These are phyloP conservation scores for Silurus aristotelis DNA, from an alignment of 2,797 vertebrate species.

Conservation along the genomic window DNA sequence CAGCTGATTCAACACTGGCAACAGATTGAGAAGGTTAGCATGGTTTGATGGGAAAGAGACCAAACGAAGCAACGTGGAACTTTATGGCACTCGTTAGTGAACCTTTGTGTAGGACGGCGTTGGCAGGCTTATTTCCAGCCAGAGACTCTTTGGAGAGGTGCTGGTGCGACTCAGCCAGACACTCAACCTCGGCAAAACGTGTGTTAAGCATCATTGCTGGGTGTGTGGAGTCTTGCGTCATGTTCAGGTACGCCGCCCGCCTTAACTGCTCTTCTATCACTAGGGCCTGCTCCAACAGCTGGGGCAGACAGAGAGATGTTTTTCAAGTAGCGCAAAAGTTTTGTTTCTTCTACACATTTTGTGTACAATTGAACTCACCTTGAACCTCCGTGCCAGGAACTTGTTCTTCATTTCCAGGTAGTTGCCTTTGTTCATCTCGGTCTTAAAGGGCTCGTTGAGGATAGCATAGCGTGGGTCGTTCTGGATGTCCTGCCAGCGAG, in stretches of 20 bases:
- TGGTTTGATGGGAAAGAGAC: not conserved
- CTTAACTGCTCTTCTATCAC: conserved; percentile 97
- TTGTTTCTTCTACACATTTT: no score
- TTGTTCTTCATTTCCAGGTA: conserved; percentile 99
- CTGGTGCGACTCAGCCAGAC: conserved; percentile 97
- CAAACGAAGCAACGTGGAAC: not conserved
- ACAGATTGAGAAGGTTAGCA: not conserved
- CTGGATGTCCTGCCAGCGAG: conserved; percentile 98
- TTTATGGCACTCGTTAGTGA: not conserved
- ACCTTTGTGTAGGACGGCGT: conserved; percentile 98
- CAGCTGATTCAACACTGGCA: conserved; percentile 94
- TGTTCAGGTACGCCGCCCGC: conserved; percentile 94
- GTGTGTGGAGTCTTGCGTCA: conserved; percentile 94
- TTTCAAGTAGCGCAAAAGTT: not conserved
- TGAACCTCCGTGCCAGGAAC: conserved; percentile 94
- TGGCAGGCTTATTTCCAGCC: conserved; percentile 95
- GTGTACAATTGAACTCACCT: conserved; percentile 67
- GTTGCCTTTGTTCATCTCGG: conserved; percentile 95
- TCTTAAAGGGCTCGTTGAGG: conserved; percentile 97
- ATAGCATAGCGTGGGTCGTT: conserved; percentile 92
- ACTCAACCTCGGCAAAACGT: conserved; percentile 94
- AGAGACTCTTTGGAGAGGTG: conserved; percentile 98
- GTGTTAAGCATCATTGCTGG: conserved; percentile 96
- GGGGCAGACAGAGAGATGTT: not conserved
- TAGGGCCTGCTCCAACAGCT: conserved; percentile 96